A percentile compares a stretch with the other conserved stretches of the same genome.
phyloP scores from a whole-genome alignment of 2,888 invertebrate species.

The Caenorhabditis sp. region DNA sequence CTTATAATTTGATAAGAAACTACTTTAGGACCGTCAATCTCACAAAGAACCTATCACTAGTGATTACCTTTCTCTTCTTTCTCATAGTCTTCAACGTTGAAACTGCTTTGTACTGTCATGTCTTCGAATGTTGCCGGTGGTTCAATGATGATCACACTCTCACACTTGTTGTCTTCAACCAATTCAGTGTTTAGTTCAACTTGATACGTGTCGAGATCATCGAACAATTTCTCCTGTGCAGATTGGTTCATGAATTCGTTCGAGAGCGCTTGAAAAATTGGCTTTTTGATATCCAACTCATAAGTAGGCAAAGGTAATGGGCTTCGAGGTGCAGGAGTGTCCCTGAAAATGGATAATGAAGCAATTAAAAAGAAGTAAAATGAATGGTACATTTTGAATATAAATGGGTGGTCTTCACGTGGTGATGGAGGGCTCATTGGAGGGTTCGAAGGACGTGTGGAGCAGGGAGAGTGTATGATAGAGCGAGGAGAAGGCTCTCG shows the following conservation, averaged over 20 bases:
- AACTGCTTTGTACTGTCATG: slow-evolving; percentile 50
- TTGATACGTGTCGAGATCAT: slow-evolving; percentile 55
- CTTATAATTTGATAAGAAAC: slow-evolving; percentile 31
- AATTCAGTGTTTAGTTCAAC: slow-evolving; percentile 58
- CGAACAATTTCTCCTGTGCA: slow-evolving; percentile 65
- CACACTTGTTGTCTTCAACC: slow-evolving; percentile 65
- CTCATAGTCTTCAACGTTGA: slow-evolving; percentile 32
- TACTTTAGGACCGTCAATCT: neutral
- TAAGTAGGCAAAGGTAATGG: slow-evolving; percentile 48
- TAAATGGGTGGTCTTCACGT: slow-evolving; percentile 66
- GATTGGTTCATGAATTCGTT: slow-evolving; percentile 65
- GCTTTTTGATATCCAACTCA: slow-evolving; percentile 69
- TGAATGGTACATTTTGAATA: slow-evolving; percentile 60
- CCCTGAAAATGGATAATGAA: slow-evolving; percentile 26
- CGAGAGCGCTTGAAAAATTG: slow-evolving; percentile 73
- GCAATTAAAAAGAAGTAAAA: slow-evolving; percentile 6
- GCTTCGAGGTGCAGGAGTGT: slow-evolving; percentile 48
- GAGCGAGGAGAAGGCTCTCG: slow-evolving; percentile 68
- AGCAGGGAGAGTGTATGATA: slow-evolving; percentile 61
- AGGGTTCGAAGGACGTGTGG: slow-evolving; percentile 54
- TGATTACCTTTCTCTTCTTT: slow-evolving; percentile 59
- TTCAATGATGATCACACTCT: slow-evolving; percentile 69
- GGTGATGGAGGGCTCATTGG: slow-evolving; percentile 68
- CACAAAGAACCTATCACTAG: neutral
- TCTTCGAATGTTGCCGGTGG: slow-evolving; percentile 69